Evolutionary conservation across 1,140 invertebrate species (phyloP).

Genomic region (Drosophila mojavensis): DNA sequence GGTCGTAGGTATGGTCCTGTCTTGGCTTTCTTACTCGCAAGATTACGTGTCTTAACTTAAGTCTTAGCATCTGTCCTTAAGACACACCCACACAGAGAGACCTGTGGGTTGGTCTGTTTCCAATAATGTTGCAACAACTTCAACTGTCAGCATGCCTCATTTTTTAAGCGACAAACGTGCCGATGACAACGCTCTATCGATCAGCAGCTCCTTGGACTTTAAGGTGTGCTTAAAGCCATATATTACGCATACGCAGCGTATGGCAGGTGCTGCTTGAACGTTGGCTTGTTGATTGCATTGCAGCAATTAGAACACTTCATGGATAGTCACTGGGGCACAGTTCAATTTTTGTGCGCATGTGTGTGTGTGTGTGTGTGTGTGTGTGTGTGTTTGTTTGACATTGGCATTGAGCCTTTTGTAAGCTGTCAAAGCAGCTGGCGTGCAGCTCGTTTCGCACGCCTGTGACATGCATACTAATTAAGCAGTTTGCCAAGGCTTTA

Average conservation of each 20-base stretch:
- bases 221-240: not conserved
- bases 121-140: constrained; percentile 62
- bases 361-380: not conserved
- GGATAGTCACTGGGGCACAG: constrained; percentile 1
- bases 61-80: constrained; percentile 26
- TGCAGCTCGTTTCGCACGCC: constrained; percentile 13
- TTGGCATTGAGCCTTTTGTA: constrained; percentile 39
- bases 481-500: constrained; percentile 35
- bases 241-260: constrained; percentile 33
- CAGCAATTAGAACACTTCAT: constrained; percentile 8
- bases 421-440: constrained; percentile 33
- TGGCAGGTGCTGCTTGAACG: not conserved
- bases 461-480: constrained; percentile 78
- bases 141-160: constrained; percentile 54
- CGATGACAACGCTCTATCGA: constrained; percentile 50
- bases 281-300: not conserved
- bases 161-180: constrained; percentile 68
- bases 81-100: constrained; percentile 23
- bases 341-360: not conserved
- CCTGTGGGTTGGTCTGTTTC: constrained; percentile 37
- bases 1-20: constrained; percentile 60
- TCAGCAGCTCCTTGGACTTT: not conserved
- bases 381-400: constrained; percentile 33
- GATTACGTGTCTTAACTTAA: constrained; percentile 9
- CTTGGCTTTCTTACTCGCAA: constrained; percentile 7